These are phyloP conservation scores for Chrysochloris asiatica DNA, from an alignment of 2,113 vertebrate genomes.

Conservation along the genomic window DNA sequence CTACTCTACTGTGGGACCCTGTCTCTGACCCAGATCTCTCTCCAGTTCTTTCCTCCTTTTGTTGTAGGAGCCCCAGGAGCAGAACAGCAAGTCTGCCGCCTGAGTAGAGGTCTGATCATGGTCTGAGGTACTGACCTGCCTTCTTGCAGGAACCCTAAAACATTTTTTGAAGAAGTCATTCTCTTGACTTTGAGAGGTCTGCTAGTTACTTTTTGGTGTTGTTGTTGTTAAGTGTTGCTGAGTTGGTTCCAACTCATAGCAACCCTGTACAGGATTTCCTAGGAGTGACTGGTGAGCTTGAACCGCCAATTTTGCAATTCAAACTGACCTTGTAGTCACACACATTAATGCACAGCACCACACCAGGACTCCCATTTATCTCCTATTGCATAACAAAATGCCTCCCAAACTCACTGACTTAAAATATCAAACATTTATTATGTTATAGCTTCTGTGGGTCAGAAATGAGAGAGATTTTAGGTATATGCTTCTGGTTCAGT, in stretches of 20 bases:
- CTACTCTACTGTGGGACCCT: not conserved
- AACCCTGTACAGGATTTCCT: too few species aligned
- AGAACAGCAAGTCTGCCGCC: not conserved
- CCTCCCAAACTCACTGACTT: not conserved
- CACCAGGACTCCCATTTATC: too few species aligned
- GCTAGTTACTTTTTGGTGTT: too few species aligned
- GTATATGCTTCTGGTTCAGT: constrained; percentile 26
- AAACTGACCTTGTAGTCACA: too few species aligned
- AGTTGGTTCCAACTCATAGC: too few species aligned
- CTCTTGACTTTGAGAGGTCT: not conserved
- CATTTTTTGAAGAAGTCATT: not conserved
- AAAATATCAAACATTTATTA: not conserved
- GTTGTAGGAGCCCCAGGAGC: not conserved
- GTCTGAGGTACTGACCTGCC: not conserved
- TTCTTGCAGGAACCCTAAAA: not conserved
- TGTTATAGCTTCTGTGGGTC: not conserved
- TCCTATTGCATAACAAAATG: not conserved
- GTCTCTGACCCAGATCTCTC: not conserved
- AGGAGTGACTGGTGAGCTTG: too few species aligned
- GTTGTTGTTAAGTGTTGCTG: too few species aligned
- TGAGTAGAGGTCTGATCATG: not conserved
- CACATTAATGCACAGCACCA: too few species aligned
- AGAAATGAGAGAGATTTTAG: constrained; percentile 39
- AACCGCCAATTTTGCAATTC: too few species aligned
- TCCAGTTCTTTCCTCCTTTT: not conserved